Conservation (phyloP, 2,797 vertebrate genomes). For the Myotis daubentonii region DNA sequence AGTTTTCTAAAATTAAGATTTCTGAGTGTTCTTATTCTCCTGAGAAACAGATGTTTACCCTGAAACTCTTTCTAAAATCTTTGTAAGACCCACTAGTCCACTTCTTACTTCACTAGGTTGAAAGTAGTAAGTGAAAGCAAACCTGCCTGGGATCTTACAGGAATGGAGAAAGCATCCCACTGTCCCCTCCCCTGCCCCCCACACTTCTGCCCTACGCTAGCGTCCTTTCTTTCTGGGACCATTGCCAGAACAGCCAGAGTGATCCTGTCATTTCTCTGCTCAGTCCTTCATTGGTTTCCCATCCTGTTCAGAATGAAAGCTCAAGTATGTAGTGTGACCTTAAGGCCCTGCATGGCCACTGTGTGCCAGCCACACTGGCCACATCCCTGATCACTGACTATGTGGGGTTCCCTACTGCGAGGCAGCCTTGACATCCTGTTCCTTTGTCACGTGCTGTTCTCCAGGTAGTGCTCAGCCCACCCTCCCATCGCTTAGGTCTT, state of each 20-base stretch:
- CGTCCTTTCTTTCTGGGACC: neutral
- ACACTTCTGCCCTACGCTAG: neutral
- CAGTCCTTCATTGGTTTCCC: neutral
- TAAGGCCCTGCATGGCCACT: neutral
- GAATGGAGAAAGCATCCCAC: neutral
- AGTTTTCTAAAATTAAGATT: neutral
- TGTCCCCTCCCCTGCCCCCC: no score
- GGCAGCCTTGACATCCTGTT: neutral
- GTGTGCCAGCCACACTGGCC: neutral
- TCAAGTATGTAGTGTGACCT: neutral
- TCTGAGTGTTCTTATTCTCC: neutral
- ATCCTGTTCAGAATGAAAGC: neutral
- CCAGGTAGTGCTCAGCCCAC: no score
- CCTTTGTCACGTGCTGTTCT: neutral
- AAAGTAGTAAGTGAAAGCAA: neutral
- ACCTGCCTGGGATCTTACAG: neutral
- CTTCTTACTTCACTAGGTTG: neutral
- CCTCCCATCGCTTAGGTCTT: neutral
- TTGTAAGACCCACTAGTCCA: neutral
- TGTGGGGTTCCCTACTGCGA: neutral
- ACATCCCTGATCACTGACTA: fast-evolving
- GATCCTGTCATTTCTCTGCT: neutral
- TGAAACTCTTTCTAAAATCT: neutral
- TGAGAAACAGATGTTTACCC: neutral
- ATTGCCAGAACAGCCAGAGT: neutral